Base-by-base conservation (phyloP, 2,888 invertebrate species). In the Campoplex nolae region DNA sequence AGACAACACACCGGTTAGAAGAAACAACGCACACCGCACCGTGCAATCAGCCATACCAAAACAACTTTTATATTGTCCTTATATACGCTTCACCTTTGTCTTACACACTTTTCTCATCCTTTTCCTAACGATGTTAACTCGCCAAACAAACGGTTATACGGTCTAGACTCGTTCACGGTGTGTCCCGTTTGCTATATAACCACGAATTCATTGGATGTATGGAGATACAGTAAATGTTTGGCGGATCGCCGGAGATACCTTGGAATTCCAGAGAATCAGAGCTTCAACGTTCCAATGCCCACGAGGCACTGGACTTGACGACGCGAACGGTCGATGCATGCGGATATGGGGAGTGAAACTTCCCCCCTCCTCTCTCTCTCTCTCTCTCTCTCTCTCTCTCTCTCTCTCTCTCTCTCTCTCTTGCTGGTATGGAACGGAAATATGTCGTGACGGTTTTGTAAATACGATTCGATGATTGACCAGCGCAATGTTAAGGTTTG, bases 191-290 rank as follows among this genome's bases (percentile, higher is more conserved):
- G 45, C 45, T 71, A 28, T 71, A 28, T 28, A 28, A 51, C 11
- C 32, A 48, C 54, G 38, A 38, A 74, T 74, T 56, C 56, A 74
- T 38, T 16, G 68, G 79, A 84, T 74, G 45, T 76, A 73, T 38
- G 38, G 16, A 65, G 62, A 51, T 54, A 11, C 38, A 48, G 58
- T 81, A 81, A 73, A 73, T 18, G 32, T 58, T 51, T 58, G 28
- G 62, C n/a, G 70, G 48, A 42, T 42, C 80, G 67, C 78, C 70
- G 58, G 73, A 78, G 79, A 88, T 82, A 86, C 83, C 82, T 75
- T 76, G 86, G 86, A 88, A 86, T 88, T 84, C 58, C 58, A 28
- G 58, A 75, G 62, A 42, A 56, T 42, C 58, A 28, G 42, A 75
- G 58, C 23, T 42, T 75, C 58, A 16, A 58, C 74, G 62, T 75